These are phyloP conservation scores for Myoxocephalus aenaeus DNA, from an alignment of 2,797 vertebrate species.

Conservation along the genomic window DNA sequence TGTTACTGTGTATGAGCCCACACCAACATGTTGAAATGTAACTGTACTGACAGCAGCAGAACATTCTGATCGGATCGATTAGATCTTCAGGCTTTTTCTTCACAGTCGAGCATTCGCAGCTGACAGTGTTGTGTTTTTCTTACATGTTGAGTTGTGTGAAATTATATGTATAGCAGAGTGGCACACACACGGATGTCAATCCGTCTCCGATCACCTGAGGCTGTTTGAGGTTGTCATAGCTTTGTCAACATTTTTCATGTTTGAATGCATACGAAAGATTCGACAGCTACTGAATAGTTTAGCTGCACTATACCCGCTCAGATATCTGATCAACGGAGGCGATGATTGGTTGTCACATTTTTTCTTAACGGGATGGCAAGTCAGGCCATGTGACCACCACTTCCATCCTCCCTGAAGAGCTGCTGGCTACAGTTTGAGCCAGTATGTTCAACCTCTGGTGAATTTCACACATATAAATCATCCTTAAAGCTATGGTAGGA, in stretches of 20 bases:
- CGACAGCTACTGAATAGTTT: constrained; percentile 4
- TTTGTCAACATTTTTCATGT: constrained; percentile 21
- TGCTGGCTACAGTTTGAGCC: not conserved
- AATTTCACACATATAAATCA: constrained; percentile 15
- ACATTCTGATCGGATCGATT: not conserved
- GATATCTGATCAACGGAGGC: constrained; percentile 25
- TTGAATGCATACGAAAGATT: not conserved
- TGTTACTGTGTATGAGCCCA: not conserved
- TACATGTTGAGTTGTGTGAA: not conserved
- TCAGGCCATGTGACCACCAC: not conserved
- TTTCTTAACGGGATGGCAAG: not conserved
- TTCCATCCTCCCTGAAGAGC: not conserved
- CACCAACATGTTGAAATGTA: not conserved
- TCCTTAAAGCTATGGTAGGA: not conserved
- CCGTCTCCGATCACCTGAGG: constrained; percentile 29
- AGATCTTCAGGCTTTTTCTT: constrained; percentile 7
- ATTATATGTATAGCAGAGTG: not conserved
- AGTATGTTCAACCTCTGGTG: not conserved
- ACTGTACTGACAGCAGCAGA: not conserved
- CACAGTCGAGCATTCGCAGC: not conserved
- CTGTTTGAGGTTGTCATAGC: constrained; percentile 15
- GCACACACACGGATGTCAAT: not conserved
- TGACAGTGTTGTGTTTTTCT: not conserved
- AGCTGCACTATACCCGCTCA: not conserved
- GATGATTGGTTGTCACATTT: constrained; percentile 41